phyloP scores from a whole-genome alignment of 2,113 vertebrate genomes.

The Anhinga anhinga region DNA sequence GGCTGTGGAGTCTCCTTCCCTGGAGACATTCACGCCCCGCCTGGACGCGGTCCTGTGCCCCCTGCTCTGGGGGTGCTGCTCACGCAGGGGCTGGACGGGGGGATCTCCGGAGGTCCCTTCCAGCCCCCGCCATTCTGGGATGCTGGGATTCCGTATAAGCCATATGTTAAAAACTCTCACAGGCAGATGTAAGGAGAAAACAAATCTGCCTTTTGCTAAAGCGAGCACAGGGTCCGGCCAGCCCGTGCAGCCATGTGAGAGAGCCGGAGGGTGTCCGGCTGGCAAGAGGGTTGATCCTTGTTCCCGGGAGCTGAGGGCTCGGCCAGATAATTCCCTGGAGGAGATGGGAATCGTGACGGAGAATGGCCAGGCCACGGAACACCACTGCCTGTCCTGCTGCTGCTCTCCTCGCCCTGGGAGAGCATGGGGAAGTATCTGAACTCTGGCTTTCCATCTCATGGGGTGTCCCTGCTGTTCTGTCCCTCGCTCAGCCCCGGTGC shows the following conservation, averaged over 20 bases:
- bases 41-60: too few species aligned
- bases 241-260: not conserved
- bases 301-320: fast-evolving
- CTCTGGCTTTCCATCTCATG: not conserved
- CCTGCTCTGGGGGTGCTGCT: too few species aligned
- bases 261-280: not conserved
- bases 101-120: too few species aligned
- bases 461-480: not conserved
- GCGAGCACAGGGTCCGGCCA: not conserved
- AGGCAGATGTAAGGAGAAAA: not conserved
- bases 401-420: not conserved
- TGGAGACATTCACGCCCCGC: too few species aligned
- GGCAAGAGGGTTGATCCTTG: not conserved
- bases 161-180: not conserved
- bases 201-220: not conserved
- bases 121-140: too few species aligned
- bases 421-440: not conserved
- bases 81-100: too few species aligned
- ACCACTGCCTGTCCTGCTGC: not conserved
- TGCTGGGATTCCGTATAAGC: too few species aligned
- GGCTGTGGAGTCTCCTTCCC: too few species aligned
- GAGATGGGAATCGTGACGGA: not conserved
- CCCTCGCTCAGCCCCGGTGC: not conserved
- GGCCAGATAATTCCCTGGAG: not conserved
- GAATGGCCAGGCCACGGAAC: fast-evolving